phyloP scores from a whole-genome alignment of 2,797 vertebrate genomes.

The Bradypodion pumilum region DNA sequence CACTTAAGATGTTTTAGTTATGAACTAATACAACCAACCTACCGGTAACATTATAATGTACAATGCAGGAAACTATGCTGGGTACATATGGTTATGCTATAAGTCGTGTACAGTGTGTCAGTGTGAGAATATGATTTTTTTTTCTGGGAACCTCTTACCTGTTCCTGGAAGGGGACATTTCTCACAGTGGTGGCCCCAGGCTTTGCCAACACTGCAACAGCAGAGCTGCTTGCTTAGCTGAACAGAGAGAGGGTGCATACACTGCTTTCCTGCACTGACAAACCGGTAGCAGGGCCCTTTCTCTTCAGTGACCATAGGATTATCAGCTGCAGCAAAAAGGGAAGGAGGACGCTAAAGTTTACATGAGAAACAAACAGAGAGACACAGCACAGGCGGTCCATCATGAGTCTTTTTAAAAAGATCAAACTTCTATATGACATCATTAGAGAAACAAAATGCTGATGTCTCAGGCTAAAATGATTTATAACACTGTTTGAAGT shows the following conservation, averaged over 20 bases:
- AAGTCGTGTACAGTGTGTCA: background rate
- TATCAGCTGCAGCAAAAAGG: conserved; percentile 83
- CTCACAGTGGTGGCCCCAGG: conserved; percentile 95
- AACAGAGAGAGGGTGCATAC: conserved; percentile 95
- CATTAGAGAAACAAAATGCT: conserved; percentile 23
- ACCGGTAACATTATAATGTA: background rate
- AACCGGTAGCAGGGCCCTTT: conserved; percentile 96
- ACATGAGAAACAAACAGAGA: conserved; percentile 62
- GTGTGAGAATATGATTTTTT: conserved; percentile 4
- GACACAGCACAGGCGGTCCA: conserved; percentile 70
- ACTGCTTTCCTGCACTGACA: conserved; percentile 91
- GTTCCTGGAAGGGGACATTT: conserved; percentile 94
- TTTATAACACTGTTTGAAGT: background rate
- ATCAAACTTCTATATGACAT: background rate
- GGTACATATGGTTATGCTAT: background rate
- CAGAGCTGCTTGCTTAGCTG: conserved; percentile 98
- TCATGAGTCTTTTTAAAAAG: conserved; percentile 50
- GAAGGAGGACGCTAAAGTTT: conserved; percentile 61
- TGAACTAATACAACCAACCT: background rate
- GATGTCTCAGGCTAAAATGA: background rate
- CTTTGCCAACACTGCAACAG: conserved; percentile 99
- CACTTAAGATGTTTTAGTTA: background rate
- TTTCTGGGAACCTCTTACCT: conserved; percentile 83
- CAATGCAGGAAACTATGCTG: background rate
- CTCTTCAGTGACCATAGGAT: conserved; percentile 87